Percentiles rank a stretch among this genome's conserved stretches.
Evolutionary conservation across 2,888 invertebrate genomes (phyloP).

Genomic region (Troilus luridus): DNA sequence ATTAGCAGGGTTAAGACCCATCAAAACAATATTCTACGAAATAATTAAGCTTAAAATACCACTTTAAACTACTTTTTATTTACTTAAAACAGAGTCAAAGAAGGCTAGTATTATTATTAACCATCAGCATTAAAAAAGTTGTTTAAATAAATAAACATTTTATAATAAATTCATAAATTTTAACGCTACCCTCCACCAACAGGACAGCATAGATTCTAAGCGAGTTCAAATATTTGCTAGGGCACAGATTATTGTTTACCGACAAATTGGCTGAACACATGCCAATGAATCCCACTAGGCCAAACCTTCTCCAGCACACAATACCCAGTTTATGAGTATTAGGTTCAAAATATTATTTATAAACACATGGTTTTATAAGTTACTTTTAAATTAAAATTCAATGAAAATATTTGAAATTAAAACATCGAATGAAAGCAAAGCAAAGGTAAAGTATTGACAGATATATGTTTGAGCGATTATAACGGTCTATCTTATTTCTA

Average conservation of each 20-base stretch:
- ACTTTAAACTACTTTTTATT: too few relatives aligned
- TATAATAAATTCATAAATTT: background rate
- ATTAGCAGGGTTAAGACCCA: too few relatives aligned
- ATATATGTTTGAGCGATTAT: too few relatives aligned
- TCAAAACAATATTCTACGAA: too few relatives aligned
- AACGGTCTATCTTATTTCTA: too few relatives aligned
- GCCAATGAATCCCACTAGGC: background rate
- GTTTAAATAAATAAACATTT: background rate
- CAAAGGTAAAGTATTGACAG: too few relatives aligned
- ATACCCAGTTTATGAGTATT: background rate
- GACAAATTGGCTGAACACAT: slow-evolving; percentile 23
- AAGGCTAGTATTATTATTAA: background rate
- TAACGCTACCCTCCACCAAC: background rate
- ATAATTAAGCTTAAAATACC: too few relatives aligned
- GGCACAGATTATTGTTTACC: slow-evolving; percentile 41
- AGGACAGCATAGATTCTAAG: background rate
- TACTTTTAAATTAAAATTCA: background rate
- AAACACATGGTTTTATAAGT: background rate
- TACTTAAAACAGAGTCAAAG: too few relatives aligned
- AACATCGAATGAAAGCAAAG: too few relatives aligned
- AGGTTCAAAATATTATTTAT: background rate
- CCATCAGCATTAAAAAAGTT: background rate
- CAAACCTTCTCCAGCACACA: background rate
- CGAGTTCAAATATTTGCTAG: background rate
- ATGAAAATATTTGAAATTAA: background rate